Conservation (phyloP, 2,888 invertebrate genomes). For the Oxycera nigricornis region DNA sequence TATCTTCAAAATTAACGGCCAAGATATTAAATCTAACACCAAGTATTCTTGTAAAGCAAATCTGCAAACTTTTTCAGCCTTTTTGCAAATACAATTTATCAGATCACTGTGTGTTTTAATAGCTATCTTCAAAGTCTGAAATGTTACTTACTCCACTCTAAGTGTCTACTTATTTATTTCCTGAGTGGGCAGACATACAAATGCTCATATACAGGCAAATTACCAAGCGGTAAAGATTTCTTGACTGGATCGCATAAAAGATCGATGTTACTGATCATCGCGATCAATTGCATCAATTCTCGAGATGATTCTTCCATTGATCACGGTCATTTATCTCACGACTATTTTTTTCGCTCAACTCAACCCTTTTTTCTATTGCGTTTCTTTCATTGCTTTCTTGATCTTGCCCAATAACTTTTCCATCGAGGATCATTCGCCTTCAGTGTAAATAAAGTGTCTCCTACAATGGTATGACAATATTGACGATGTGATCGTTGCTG, state of each 20-base stretch:
- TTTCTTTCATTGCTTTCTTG: slow-evolving; percentile 12
- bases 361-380: slow-evolving; percentile 6
- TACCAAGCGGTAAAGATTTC: too few species aligned
- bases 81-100: too few species aligned
- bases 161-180: not conserved
- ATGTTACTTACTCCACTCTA: too few species aligned
- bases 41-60: too few species aligned
- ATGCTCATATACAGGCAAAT: too few species aligned
- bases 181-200: not conserved
- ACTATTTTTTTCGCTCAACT: slow-evolving; percentile 9
- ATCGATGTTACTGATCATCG: slow-evolving; percentile 17
- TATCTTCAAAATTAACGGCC: too few species aligned
- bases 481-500: not conserved
- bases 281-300: slow-evolving; percentile 38
- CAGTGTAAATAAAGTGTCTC: slow-evolving; percentile 26
- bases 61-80: too few species aligned
- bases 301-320: slow-evolving; percentile 24
- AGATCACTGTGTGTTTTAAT: too few species aligned
- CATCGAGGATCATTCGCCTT: slow-evolving; percentile 2
- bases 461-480: slow-evolving; percentile 29
- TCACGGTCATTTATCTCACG: slow-evolving; percentile 34
- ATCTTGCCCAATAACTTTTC: slow-evolving; percentile 12
- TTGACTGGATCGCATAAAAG: not conserved
- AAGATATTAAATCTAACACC: too few species aligned
- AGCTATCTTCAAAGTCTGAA: too few species aligned